A percentile compares a stretch with the other conserved stretches of the same genome.
Evolutionary conservation across 1,140 invertebrate genomes (phyloP).

Genomic region (Aphelinus atriplicis): DNA sequence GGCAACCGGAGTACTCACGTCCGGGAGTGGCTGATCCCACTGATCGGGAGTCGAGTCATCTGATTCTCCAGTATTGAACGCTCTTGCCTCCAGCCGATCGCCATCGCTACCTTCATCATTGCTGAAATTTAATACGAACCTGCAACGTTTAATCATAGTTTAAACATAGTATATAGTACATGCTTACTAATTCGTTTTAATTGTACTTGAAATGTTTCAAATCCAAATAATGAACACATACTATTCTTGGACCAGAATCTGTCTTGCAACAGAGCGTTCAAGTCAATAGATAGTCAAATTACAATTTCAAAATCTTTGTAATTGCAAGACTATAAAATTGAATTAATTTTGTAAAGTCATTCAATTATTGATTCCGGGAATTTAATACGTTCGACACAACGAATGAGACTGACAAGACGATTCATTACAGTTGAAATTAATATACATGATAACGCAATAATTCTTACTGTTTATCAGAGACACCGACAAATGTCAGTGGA

Average conservation of each 20-base stretch:
- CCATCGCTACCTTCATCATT: slow-evolving; percentile 43
- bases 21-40: slow-evolving; percentile 53
- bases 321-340: not conserved
- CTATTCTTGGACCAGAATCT: no score
- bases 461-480: slow-evolving; percentile 29
- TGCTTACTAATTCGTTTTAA: no score
- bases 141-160: no score
- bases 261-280: no score
- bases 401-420: no score
- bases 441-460: not conserved
- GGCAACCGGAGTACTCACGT: slow-evolving; percentile 55
- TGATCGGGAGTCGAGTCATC: slow-evolving; percentile 57
- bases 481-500: slow-evolving; percentile 44
- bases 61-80: not conserved
- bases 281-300: no score
- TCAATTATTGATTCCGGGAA: not conserved
- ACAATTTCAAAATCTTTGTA: not conserved
- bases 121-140: not conserved
- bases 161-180: no score
- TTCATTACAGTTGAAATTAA: no score
- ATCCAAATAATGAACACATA: no score
- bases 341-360: not conserved
- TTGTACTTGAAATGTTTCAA: no score
- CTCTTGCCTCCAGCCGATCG: slow-evolving; percentile 1
- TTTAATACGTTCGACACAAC: no score